Percentiles rank a stretch among this genome's conserved stretches.
Evolutionary conservation across 2,797 vertebrate species (phyloP).

Genomic region (Argya squamiceps): DNA sequence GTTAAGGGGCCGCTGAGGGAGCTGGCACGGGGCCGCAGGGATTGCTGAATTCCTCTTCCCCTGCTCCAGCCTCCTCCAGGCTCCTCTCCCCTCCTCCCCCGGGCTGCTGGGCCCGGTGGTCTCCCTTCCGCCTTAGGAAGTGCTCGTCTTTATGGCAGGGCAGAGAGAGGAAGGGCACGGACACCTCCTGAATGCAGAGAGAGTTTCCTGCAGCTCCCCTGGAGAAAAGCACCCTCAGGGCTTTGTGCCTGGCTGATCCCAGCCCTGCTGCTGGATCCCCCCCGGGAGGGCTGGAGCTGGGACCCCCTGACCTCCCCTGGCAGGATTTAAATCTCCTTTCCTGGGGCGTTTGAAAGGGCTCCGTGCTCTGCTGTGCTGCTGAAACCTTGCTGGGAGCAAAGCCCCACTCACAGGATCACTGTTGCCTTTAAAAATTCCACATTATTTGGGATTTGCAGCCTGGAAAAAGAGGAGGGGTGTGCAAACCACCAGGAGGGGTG

Average conservation of each 20-base stretch:
- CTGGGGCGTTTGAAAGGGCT: neutral
- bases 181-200: slow-evolving; percentile 60
- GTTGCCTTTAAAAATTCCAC: neutral
- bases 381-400: neutral
- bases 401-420: accelerated
- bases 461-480: neutral
- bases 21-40: slow-evolving; percentile 64
- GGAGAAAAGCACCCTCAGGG: neutral
- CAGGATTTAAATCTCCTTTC: neutral
- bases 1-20: slow-evolving; percentile 40
- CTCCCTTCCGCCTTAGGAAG: slow-evolving; percentile 63
- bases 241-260: neutral
- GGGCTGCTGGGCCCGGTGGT: neutral
- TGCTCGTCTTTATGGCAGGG: neutral
- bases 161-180: slow-evolving; percentile 26
- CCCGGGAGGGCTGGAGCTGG: neutral
- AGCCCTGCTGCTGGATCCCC: neutral
- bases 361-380: neutral
- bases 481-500: neutral
- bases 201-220: neutral
- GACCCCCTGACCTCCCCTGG: neutral
- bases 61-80: slow-evolving; percentile 21
- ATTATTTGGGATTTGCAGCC: neutral
- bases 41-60: slow-evolving; percentile 13
- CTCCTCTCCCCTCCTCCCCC: neutral